Conservation (phyloP, 2,888 invertebrate species). For the Zonitis immaculata region DNA sequence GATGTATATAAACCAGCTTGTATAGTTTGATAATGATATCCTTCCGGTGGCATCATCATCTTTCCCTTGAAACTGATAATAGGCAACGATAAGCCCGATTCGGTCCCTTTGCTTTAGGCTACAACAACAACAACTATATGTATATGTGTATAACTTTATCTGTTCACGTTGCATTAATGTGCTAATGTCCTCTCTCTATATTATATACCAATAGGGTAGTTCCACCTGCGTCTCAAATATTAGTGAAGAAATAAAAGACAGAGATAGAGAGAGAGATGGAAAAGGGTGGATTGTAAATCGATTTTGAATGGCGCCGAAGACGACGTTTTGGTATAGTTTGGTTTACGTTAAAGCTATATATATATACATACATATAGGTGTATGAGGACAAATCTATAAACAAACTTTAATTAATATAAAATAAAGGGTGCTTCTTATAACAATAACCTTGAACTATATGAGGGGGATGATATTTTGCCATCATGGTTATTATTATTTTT, state of each 20-base stretch:
- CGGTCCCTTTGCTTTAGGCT: constrained; percentile 1
- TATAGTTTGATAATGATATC: constrained; percentile 37
- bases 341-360: too few species aligned
- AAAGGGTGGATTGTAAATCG: constrained; percentile 1
- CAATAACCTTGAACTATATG: not conserved
- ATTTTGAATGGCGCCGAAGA: constrained; percentile 1
- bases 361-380: not conserved
- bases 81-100: constrained; percentile 34
- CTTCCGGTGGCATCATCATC: constrained; percentile 37
- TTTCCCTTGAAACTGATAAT: constrained; percentile 42
- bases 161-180: constrained; percentile 34
- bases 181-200: constrained; percentile 27
- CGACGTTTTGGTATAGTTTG: not conserved
- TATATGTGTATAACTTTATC: constrained; percentile 19
- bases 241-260: not conserved
- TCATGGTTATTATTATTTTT: not conserved
- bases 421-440: not conserved
- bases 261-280: not conserved
- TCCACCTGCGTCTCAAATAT: constrained; percentile 31
- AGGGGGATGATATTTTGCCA: not conserved
- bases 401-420: not conserved
- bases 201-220: constrained; percentile 26
- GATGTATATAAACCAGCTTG: not conserved
- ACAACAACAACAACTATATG: too few species aligned
- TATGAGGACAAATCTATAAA: not conserved